Evolutionary conservation across 2,797 vertebrate species (phyloP).

Genomic region (Champsocephalus gunnari): DNA sequence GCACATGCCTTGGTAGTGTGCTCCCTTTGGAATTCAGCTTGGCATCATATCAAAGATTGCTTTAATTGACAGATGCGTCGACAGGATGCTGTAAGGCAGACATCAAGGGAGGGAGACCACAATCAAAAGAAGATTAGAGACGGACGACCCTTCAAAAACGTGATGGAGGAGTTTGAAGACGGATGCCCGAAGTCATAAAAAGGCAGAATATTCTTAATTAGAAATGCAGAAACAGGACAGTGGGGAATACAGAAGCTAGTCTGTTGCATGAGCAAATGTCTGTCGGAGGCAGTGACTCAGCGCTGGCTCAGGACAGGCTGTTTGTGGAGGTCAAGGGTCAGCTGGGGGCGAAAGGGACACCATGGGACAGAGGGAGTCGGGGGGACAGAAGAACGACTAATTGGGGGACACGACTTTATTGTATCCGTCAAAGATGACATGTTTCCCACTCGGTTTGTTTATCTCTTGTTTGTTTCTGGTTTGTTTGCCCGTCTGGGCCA

Average conservation of each 20-base stretch:
- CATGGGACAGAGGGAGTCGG: conserved; percentile 1
- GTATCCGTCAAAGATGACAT: no score
- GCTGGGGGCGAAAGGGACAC: conserved; percentile 44
- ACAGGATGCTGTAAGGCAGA: conserved; percentile 14
- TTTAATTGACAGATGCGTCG: conserved; percentile 63
- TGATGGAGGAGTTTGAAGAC: neutral
- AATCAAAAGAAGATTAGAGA: conserved; percentile 6
- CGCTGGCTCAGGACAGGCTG: conserved; percentile 37
- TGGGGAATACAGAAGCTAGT: neutral
- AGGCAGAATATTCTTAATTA: neutral
- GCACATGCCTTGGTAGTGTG: conserved; percentile 65
- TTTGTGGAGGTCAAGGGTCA: conserved; percentile 52
- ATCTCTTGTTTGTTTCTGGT: no score
- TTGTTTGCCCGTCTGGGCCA: no score
- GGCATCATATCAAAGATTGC: conserved; percentile 55
- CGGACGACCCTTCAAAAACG: conserved; percentile 1
- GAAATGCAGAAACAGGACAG: neutral
- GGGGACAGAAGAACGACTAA: neutral
- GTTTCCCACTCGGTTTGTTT: no score
- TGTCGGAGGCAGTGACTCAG: conserved; percentile 50
- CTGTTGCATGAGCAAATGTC: conserved; percentile 10
- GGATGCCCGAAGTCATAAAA: neutral
- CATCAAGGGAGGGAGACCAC: neutral
- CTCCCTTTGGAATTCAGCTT: conserved; percentile 66
- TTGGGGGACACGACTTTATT: neutral